Base-by-base conservation (phyloP, 2,797 vertebrate species). In the Rhincodon typus region DNA sequence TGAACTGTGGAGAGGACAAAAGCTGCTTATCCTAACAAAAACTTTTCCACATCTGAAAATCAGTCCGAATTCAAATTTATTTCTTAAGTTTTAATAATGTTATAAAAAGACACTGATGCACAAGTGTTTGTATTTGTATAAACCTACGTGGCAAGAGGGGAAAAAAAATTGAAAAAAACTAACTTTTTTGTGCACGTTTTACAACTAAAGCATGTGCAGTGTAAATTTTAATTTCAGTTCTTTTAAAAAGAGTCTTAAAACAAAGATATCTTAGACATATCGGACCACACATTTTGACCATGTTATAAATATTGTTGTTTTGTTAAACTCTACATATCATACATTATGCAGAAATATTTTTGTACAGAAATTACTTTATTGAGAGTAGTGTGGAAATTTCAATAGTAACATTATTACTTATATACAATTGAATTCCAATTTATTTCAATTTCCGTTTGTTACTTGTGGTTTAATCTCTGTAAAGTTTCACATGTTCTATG, bases 301-400 rank as follows among this genome's bases (percentile, higher is more conserved):
- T 98, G 98, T 98, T 97, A 97, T 98, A 97, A 97, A 96, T 97
- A 97, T 96, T 97, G 27, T 97, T 97, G 96, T 98, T 98, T 98
- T 98, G 97, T 99, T 98, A 97, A 96, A 97, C 97, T 97, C 97
- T 97, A 97, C 97, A 96, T 97, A 98, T 98, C 98, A 98, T 98
- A 98, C 98, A 97, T 98, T 98, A 98, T 98, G 98, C 98, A 99
- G 98, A 98, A 98, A 98, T 99, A 99, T 99, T 99, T 99, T 99
- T 99, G 98, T 99, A 99, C 98, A 98, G 98, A 98, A 98, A 97
- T 95, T 77, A 95, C 94, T 95, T 95, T 95, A 95, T 95, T 95
- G 94, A 95, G 70, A 95, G 94, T 95, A 94, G 46, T 94, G 93
- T 77, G 94, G 50, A 77, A 95, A 95, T 74, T 74, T 95, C 94